Percentiles rank a stretch among this genome's conserved stretches.
phyloP scores from a whole-genome alignment of 2,113 vertebrate species.

The Oxygymnocypris stewartii region DNA sequence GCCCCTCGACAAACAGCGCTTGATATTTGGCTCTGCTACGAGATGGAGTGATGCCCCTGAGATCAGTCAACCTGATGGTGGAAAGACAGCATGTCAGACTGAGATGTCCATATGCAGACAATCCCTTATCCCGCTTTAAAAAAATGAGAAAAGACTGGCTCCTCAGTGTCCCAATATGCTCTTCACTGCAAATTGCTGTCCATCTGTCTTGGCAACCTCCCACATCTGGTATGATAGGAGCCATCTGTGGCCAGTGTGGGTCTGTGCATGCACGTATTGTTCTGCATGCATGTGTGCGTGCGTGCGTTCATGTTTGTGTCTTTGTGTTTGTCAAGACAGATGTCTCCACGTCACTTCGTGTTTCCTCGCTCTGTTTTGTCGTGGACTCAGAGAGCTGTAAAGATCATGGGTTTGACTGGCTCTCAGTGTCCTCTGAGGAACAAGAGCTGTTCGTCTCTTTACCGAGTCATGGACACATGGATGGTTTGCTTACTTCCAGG shows the following conservation, averaged over 20 bases:
- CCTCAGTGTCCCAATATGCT: conserved; percentile 41
- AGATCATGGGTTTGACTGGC: conserved; percentile 35
- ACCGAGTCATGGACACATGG: conserved; percentile 11
- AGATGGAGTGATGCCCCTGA: conserved; percentile 2
- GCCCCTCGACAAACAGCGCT: background rate
- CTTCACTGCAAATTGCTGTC: conserved; percentile 54
- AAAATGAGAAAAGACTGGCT: conserved; percentile 46
- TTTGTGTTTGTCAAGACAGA: conserved; percentile 36
- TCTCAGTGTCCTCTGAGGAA: conserved; percentile 8
- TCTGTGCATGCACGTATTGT: conserved; percentile 9
- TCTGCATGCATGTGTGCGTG: background rate
- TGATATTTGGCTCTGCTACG: conserved; percentile 4
- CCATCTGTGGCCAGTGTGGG: conserved; percentile 49
- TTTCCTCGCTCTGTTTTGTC: conserved; percentile 15
- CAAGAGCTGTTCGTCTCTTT: conserved; percentile 1
- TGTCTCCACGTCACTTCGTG: conserved; percentile 22
- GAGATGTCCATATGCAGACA: conserved; percentile 43
- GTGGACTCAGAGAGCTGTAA: conserved; percentile 12
- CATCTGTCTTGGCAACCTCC: conserved; percentile 57
- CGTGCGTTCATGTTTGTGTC: conserved; percentile 11
- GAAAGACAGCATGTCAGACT: conserved; percentile 23
- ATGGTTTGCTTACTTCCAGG: conserved; percentile 8
- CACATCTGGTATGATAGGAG: conserved; percentile 53
- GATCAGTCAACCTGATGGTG: conserved; percentile 17
- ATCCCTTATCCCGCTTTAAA: conserved; percentile 12